phyloP scores from a whole-genome alignment of 2,797 vertebrate genomes.

The Rhabdophis nuchalis region DNA sequence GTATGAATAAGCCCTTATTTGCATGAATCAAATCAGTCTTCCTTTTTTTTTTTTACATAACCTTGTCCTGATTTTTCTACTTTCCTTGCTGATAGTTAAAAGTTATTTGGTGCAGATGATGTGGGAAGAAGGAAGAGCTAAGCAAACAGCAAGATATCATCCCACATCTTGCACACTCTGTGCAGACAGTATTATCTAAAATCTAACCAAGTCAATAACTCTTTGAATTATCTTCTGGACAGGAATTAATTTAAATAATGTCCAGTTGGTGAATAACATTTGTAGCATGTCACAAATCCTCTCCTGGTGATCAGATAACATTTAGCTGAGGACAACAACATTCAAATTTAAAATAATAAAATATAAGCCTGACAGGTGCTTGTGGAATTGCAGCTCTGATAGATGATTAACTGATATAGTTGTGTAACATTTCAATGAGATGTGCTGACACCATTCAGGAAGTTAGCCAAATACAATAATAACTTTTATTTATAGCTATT shows the following conservation, averaged over 20 bases:
- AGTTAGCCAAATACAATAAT: neutral
- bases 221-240: neutral
- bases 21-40: neutral
- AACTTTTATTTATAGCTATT: constrained; percentile 2
- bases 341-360: neutral
- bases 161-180: neutral
- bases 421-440: neutral
- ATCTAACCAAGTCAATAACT: neutral
- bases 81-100: neutral
- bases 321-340: neutral
- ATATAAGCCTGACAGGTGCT: neutral
- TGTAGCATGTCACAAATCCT: neutral
- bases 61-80: neutral
- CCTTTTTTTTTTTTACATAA: neutral
- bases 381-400: neutral
- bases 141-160: neutral
- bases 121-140: neutral
- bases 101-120: neutral
- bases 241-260: neutral
- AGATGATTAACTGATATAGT: neutral
- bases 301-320: neutral
- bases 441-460: neutral
- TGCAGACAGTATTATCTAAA: neutral
- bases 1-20: neutral
- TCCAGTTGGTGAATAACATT: neutral